Evolutionary conservation across 2,888 invertebrate genomes (phyloP).

Genomic region (Brachyopa scutellaris): DNA sequence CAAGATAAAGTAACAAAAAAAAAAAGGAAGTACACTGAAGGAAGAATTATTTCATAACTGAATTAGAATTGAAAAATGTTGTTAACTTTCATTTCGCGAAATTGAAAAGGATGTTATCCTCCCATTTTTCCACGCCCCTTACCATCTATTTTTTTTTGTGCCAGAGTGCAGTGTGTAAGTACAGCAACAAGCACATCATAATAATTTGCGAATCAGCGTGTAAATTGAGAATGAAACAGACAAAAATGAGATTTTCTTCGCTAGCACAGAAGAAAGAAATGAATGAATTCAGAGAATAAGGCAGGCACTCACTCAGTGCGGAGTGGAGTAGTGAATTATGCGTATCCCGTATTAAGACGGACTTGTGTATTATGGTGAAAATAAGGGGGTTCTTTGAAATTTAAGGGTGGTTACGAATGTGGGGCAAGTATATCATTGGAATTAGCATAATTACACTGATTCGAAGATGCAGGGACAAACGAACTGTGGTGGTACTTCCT

Average conservation of each 20-base stretch:
- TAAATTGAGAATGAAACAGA: constrained; percentile 61
- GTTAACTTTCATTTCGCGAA: constrained; percentile 69
- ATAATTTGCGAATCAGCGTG: constrained; percentile 67
- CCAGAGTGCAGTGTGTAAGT: constrained; percentile 3
- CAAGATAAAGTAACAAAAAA: constrained; percentile 15
- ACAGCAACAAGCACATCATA: constrained; percentile 35
- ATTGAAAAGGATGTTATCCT: constrained; percentile 68
- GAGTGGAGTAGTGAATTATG: constrained; percentile 32
- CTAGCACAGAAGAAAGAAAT: neutral
- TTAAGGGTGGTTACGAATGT: constrained; percentile 9
- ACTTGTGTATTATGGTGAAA: constrained; percentile 7
- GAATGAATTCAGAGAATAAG: constrained; percentile 19
- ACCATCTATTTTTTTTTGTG: constrained; percentile 22
- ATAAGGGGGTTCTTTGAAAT: neutral
- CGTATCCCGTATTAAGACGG: constrained; percentile 30
- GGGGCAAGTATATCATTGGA: neutral
- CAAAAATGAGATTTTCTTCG: constrained; percentile 35
- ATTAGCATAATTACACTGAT: constrained; percentile 11
- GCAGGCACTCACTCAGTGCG: constrained; percentile 45
- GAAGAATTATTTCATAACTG: constrained; percentile 70
- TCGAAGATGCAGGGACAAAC: neutral
- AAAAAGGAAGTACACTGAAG: constrained; percentile 7
- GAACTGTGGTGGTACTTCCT: neutral
- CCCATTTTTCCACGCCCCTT: neutral
- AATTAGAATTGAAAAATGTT: constrained; percentile 72